Base-by-base conservation (phyloP, 2,113 vertebrate genomes). In the Gobiocypris rarus region DNA sequence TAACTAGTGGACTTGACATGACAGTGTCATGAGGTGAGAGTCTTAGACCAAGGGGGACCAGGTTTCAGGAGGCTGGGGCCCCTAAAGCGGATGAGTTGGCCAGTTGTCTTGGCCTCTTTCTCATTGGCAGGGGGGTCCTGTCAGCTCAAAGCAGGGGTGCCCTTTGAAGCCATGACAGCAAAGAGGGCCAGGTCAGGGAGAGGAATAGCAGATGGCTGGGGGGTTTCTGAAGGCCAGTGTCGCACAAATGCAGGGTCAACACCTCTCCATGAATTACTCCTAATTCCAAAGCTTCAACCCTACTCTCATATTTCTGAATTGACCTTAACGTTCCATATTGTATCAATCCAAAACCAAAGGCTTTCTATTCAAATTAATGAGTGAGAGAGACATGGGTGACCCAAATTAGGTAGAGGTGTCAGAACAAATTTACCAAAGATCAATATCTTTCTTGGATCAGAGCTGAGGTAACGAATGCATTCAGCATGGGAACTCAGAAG, bases 161-260 rank as follows among this genome's bases (percentile, higher is more conserved):
- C 81, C 84, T 91, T 89, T 92, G 90, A 90, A 89, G 88, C 85
- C 86, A 80, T 88, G 87, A 90, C 88, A 90, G 85, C 88, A 90
- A 83, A 87, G 87, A 86, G 83, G 83, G 74, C 86, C 84, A 83
- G 67, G 63, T 89, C 84, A 91, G 83, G 69, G 87, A 90, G 81
- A 87, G 88, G 89, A 92, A 92, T 91, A 92, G 85, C 85, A 81
- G 79, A 86, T 84, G 65, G 89, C 83, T 89, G 63, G 50, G 82
- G 81, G 82, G 82, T 69, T 83, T 87, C 86, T 79, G 83, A 89
- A 82, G 89, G 82, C 89, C 79, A 74, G 83, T 88, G 75, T 85
- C 84, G 71, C 9, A 63, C 61, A 19, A 14, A n/a, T 15, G 86
- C 91, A 87, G 89, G 85, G 86, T 63, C 67, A 87, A 67, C 48